Base-by-base conservation (phyloP, 2,113 vertebrate species). In the Ariopsis seemanni region DNA sequence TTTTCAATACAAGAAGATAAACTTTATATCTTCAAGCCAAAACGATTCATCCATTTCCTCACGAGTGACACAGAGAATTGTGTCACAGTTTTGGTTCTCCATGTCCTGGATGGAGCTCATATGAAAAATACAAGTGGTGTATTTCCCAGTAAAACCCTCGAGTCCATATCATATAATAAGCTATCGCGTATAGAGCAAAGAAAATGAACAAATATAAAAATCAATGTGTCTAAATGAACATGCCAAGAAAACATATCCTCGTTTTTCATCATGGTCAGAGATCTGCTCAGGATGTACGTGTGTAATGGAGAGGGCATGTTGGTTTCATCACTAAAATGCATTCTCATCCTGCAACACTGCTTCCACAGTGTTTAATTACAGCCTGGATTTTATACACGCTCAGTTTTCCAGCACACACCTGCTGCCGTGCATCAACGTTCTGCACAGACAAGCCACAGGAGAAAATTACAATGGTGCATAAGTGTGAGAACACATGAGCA, bases 361-460 rank as follows among this genome's bases (percentile, higher is more conserved):
- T 50, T 78, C 50, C 57, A 82, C 79, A 48, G 60, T 75, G 62
- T 60, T 81, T 80, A 88, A 92, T 88, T 85, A 89, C 85, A 15
- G 74, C 17, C 90, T 78, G 65, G 55, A 62, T 84, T 42, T 42
- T 42, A 42, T 17, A 85, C 25, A 82, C 67, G 53, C 25, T 65
- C 30, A 57, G 53, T 82, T 34, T 34, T 86, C 69, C 75, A 86
- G 62, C 14, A 27, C 62, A 27, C 87, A 89, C 86, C 75, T 67
- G 72, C 72, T 78, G 75, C 75, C 72, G 71, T 74, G 71, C 71
- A 48, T 74, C 17, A 9, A 74, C 7, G 71, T 20, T 52, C 48
- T 25, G 48, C 72, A 50, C 48, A 25, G 72, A 75, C 48, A 75
- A 75, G 11, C 72, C 72, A 75, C 42, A 75, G 72, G 48, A 78